phyloP scores from a whole-genome alignment of 1,140 invertebrate species.

The Rhyzopertha dominica region DNA sequence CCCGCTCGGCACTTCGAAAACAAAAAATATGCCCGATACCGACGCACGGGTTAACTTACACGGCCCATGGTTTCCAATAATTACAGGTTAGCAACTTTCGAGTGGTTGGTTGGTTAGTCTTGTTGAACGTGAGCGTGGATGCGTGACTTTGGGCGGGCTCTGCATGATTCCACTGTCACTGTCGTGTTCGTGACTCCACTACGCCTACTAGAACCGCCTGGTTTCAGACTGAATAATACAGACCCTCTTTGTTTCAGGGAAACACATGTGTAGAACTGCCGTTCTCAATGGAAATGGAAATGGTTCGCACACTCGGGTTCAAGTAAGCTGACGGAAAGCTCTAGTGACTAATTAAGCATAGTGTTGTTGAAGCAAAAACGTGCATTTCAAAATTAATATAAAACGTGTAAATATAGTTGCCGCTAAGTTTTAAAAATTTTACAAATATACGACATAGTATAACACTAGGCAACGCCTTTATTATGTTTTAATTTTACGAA shows the following conservation, averaged over 20 bases:
- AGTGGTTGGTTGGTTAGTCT: conserved; percentile 30
- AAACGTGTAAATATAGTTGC: too few species aligned
- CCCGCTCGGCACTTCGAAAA: too few species aligned
- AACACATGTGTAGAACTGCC: not conserved
- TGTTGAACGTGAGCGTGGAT: conserved; percentile 30
- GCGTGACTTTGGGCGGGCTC: conserved; percentile 33
- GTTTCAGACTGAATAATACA: conserved; percentile 23
- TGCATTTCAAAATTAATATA: too few species aligned
- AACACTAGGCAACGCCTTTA: too few species aligned
- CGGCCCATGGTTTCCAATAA: conserved; percentile 34
- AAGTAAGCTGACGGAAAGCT: not conserved
- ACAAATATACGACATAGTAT: too few species aligned
- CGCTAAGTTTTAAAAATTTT: too few species aligned
- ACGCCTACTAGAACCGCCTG: conserved; percentile 30
- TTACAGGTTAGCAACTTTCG: conserved; percentile 30
- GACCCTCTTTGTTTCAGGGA: not conserved
- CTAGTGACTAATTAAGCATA: too few species aligned
- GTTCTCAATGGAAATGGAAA: not conserved
- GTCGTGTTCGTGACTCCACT: conserved; percentile 28
- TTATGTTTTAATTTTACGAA: too few species aligned
- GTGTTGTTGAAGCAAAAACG: too few species aligned
- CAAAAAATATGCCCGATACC: conserved; percentile 14
- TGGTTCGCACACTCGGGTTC: not conserved
- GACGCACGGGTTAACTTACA: conserved; percentile 20
- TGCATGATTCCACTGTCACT: conserved; percentile 32